phyloP scores from a whole-genome alignment of 2,113 vertebrate genomes.

The Steatornis caripensis region DNA sequence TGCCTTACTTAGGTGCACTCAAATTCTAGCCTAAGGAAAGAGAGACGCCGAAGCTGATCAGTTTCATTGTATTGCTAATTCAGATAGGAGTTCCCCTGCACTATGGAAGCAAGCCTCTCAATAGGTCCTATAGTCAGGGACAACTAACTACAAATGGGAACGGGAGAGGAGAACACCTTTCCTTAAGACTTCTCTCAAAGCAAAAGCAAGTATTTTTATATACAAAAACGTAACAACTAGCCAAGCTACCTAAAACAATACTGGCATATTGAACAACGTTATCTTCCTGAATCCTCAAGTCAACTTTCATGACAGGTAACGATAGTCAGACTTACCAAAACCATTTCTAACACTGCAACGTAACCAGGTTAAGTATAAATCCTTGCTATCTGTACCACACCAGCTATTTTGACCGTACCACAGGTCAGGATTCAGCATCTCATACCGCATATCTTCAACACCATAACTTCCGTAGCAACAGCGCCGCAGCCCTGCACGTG shows the following conservation, averaged over 20 bases:
- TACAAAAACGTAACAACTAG: neutral
- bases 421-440: neutral
- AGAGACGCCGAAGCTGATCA: neutral
- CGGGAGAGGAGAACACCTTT: neutral
- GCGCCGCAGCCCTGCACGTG: rapidly evolving
- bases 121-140: rapidly evolving
- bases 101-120: neutral
- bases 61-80: neutral
- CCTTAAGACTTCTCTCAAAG: neutral
- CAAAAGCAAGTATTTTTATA: neutral
- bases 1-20: neutral
- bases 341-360: neutral
- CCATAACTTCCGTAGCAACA: neutral
- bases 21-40: neutral
- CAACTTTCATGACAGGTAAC: neutral
- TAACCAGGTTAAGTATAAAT: neutral
- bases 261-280: neutral
- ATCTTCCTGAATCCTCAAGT: neutral
- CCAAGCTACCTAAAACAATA: neutral
- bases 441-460: neutral
- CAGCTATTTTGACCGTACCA: neutral
- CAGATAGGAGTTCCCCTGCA: neutral
- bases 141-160: neutral
- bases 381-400: neutral
- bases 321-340: neutral